Base-by-base conservation (phyloP, 2,113 vertebrate species). In the Pipra filicauda region DNA sequence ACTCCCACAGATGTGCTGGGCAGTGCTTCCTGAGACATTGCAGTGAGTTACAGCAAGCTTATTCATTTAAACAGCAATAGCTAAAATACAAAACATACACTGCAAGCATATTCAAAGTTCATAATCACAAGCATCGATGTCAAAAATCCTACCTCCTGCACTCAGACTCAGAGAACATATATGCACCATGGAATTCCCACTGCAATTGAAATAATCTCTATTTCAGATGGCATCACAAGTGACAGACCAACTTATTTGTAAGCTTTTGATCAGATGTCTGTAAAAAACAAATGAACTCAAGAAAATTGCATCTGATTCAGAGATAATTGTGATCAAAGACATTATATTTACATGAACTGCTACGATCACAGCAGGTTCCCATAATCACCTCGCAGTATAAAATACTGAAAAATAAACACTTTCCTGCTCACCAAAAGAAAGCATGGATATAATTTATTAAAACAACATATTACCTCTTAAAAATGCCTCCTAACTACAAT, bases 391-490 rank as follows among this genome's bases (percentile, higher is more conserved):
- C 22, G 1, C 21, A 48, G 55, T 77, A 71, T 66, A 93, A 94
- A 94, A 91, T 48, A 88, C 55, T 88, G 37, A 91, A 95, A 93
- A 90, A 88, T 85, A 91, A 95, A 88, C 79, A 80, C 84, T 93
- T 69, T 57, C 71, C 80, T 82, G 35, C 46, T 88, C 67, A 89
- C 31, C 31, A 88, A 86, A 90, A 46, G 37, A 80, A 90, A 70
- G 33, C 51, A 66, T 22, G 41, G 37, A 62, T 65, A 72, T 61
- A 79, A 72, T 88, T 92, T 88, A 83, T 66, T 84, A 79, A 86
- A 85, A 73, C 79, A 91, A 57, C 61, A 79, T 16, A 44, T 31
- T 55, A 55, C 46, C 49, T 91, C 79, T 80, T 88, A 70, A 93
- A 95, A 92, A 83, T 2, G 30, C 51, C 71, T 90, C 21, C 49